phyloP scores from a whole-genome alignment of 2,888 invertebrate genomes.

The Tinea pellionella region DNA sequence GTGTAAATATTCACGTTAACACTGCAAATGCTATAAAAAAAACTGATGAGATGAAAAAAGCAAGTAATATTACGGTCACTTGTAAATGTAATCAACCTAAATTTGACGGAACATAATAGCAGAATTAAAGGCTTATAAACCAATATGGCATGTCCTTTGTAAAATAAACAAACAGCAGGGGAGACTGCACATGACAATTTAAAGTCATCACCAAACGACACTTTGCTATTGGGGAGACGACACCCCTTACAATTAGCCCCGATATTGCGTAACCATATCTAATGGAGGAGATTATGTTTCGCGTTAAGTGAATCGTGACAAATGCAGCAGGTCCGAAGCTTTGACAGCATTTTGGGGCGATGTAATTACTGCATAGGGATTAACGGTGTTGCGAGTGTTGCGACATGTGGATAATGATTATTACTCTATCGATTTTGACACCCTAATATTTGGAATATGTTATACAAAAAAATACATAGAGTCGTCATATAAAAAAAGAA shows the following conservation, averaged over 20 bases:
- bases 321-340: constrained; percentile 22
- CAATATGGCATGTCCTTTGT: background rate
- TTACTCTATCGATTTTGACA: background rate
- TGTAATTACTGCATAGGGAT: background rate
- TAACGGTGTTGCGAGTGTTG: background rate
- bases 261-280: constrained; percentile 40
- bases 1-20: no score
- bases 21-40: no score
- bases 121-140: background rate
- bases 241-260: constrained; percentile 57
- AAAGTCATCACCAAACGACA: background rate
- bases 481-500: no score
- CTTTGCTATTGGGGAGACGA: constrained; percentile 34
- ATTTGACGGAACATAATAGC: no score
- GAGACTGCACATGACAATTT: constrained; percentile 3
- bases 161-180: background rate
- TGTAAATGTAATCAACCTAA: no score
- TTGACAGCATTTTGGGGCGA: background rate
- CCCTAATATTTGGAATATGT: no score
- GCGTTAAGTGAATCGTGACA: constrained; percentile 47
- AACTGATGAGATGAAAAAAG: no score
- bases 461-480: no score
- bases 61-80: no score
- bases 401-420: constrained; percentile 6
- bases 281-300: constrained; percentile 58